These are phyloP conservation scores for Coreius guichenoti DNA, from an alignment of 2,797 vertebrate genomes.

Conservation along the genomic window DNA sequence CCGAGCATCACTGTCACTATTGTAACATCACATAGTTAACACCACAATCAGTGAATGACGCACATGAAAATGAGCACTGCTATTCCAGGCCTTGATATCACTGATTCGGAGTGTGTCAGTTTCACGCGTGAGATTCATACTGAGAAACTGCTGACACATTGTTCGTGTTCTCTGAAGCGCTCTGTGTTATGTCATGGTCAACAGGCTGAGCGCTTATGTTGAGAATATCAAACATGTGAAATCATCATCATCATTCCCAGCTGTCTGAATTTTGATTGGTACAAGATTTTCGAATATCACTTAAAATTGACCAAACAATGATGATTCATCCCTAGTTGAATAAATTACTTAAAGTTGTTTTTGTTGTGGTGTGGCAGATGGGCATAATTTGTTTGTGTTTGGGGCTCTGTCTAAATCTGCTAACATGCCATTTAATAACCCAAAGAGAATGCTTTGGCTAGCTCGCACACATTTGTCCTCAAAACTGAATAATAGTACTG, in stretches of 20 bases:
- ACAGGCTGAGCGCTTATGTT: background rate
- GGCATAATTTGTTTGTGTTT: slow-evolving; percentile 55
- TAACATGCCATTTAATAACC: slow-evolving; percentile 40
- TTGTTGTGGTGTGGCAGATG: slow-evolving; percentile 53
- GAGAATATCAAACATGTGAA: slow-evolving; percentile 13
- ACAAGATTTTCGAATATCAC: background rate
- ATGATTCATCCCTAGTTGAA: slow-evolving; percentile 30
- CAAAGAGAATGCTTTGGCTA: slow-evolving; percentile 28
- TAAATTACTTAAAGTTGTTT: slow-evolving; percentile 43
- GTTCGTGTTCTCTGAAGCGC: background rate
- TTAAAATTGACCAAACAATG: slow-evolving; percentile 6
- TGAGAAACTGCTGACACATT: slow-evolving; percentile 29
- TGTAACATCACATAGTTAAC: slow-evolving; percentile 18
- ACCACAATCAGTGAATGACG: slow-evolving; percentile 4
- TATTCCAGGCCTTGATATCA: slow-evolving; percentile 24
- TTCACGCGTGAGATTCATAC: slow-evolving; percentile 26
- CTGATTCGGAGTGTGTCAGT: slow-evolving; percentile 18
- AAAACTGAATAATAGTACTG: background rate
- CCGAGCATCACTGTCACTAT: background rate
- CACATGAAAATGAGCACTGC: slow-evolving; percentile 17
- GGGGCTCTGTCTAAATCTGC: slow-evolving; percentile 47
- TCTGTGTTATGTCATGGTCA: slow-evolving; percentile 23
- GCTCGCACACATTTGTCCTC: slow-evolving; percentile 3
- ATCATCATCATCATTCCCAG: slow-evolving; percentile 22
- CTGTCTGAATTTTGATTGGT: slow-evolving; percentile 16